Base-by-base conservation (phyloP, 2,113 vertebrate species). In the Lepisosteus osseus region DNA sequence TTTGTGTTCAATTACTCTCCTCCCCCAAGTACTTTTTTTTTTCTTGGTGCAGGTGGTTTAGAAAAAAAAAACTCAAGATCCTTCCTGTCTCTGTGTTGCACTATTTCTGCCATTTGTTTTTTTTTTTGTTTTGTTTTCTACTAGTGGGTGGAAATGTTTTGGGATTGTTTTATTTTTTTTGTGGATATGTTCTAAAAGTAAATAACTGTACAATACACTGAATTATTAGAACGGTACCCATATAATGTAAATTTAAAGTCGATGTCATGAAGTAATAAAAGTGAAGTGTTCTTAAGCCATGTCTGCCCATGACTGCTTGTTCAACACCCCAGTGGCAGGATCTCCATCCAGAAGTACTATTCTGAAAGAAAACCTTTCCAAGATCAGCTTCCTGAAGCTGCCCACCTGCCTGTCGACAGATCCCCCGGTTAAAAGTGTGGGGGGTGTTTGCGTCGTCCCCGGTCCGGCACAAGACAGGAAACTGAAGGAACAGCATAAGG, bases 191-290 rank as follows among this genome's bases (percentile, higher is more conserved):
- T 88, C 86, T 88, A 87, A 89, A 79, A 70, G 86, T 93, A 93
- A 93, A 93, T 93, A 94, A 86, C 90, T 97, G 95, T 96, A 95
- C 93, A 91, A 95, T 96, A 96, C 92, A 91, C 90, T 93, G 92
- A 94, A 86, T 86, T 91, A 90, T 89, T 92, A 90, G 82, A 88
- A 86, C 62, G 89, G 92, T 95, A 94, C 93, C 92, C 90, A 93
- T 94, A 91, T 93, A 91, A 91, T 99, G 96, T 98, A 98, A 93
- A 96, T 98, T 96, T 94, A 89, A 95, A 95, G 91, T 95, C 84
- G 84, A 91, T 94, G 95, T 97, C 93, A 93, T 93, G 92, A 93
- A 93, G 89, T 96, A 96, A 98, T 96, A 95, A 97, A 96, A 89
- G 91, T 91, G 88, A 88, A 94, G 93, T 95, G 94, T 95, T 95